These are phyloP conservation scores for cattle (Bos taurus) DNA, from an alignment of 2,113 vertebrate genomes.

Conservation along the genomic window ARS-UCD2.0 NC_037347.1:47131001-47131500, in stretches of 20 bases:
- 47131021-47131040: fast-evolving
- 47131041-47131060: not conserved
- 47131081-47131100: not conserved
- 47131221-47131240: not conserved
- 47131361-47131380: not conserved
- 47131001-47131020: not conserved
- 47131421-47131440: not conserved
- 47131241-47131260: not conserved
- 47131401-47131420: not conserved
- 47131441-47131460: not conserved
- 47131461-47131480: not conserved
- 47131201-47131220: not conserved
- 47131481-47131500: not conserved
- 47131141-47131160: not conserved
- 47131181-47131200: not conserved
- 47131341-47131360: not conserved
- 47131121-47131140: not conserved
- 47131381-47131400: not conserved
- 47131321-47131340: not conserved
- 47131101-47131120: not conserved
- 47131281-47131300: not conserved
- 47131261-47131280: not conserved
- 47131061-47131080: not conserved
- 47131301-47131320: not conserved
- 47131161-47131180: not conserved